Conservation (phyloP, 92 coral and sea anemone species). For the Virgularia gustaviana region DNA sequence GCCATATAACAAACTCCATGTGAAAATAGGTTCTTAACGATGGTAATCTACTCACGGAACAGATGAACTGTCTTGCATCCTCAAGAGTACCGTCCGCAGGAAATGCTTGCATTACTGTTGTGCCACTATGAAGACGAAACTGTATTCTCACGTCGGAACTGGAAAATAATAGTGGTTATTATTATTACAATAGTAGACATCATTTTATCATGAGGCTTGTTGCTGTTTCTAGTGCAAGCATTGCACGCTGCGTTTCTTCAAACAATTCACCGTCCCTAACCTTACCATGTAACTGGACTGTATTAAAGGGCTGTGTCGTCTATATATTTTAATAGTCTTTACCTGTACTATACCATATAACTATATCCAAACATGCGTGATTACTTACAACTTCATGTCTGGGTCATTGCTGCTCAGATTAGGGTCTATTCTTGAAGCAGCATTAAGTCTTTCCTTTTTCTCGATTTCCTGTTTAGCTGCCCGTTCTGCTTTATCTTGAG, state of each 20-base stretch:
- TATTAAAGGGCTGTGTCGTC: too few species aligned
- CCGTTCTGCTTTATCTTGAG: constrained; percentile 82
- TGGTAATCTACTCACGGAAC: constrained; percentile 57
- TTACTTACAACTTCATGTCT: not conserved
- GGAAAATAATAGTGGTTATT: not conserved
- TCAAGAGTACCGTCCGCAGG: constrained; percentile 71
- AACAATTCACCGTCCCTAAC: too few species aligned
- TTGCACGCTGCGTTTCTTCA: too few species aligned
- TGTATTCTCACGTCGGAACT: constrained; percentile 75
- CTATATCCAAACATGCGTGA: not conserved
- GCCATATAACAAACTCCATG: not conserved
- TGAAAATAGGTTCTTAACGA: not conserved
- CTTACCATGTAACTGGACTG: too few species aligned
- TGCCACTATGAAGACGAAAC: constrained; percentile 95
- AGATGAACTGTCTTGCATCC: constrained; percentile 71
- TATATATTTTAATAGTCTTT: too few species aligned
- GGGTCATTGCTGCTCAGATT: not conserved
- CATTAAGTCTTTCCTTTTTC: constrained; percentile 58
- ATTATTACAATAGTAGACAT: not conserved
- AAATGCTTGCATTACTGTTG: constrained; percentile 66
- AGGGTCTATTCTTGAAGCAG: constrained; percentile 30
- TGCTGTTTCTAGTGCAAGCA: too few species aligned
- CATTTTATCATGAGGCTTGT: not conserved
- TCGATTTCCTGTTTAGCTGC: constrained; percentile 71
- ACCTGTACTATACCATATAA: too few species aligned